These are phyloP conservation scores for Sinotaia quadrata DNA, from an alignment of 2,888 invertebrate genomes.

Conservation along the genomic window DNA sequence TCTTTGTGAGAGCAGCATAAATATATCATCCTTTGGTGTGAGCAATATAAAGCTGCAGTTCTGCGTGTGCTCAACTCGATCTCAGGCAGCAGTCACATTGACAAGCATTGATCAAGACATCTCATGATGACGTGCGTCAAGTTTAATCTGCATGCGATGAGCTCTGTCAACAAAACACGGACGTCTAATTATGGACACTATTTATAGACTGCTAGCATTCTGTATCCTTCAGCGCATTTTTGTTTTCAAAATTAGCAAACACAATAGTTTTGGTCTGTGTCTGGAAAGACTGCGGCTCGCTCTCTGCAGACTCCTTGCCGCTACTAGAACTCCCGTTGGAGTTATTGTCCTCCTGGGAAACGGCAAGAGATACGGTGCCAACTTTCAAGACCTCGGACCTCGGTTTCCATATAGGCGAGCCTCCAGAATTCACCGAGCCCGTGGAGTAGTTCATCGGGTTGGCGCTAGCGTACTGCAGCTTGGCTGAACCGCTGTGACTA, in stretches of 20 bases:
- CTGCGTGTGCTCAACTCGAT: too few relatives aligned
- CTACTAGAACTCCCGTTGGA: conserved; percentile 35
- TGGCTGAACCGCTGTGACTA: conserved; percentile 73
- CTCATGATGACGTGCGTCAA: too few relatives aligned
- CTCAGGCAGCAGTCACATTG: too few relatives aligned
- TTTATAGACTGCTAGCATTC: conserved; percentile 45
- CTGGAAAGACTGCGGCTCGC: conserved; percentile 31
- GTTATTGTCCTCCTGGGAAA: conserved; percentile 26
- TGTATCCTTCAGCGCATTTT: conserved; percentile 45
- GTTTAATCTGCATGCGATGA: too few relatives aligned
- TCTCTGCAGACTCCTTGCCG: conserved; percentile 35
- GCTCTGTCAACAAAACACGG: too few relatives aligned
- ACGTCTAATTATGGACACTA: too few relatives aligned
- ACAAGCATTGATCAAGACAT: too few relatives aligned
- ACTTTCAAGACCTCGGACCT: conserved; percentile 43
- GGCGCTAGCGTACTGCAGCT: conserved; percentile 93
- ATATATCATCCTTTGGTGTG: too few relatives aligned
- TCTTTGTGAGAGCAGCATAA: too few relatives aligned
- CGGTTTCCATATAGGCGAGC: conserved; percentile 96
- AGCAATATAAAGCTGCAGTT: too few relatives aligned
- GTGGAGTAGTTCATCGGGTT: conserved; percentile 94
- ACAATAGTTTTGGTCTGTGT: conserved; percentile 49
- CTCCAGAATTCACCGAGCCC: conserved; percentile 74
- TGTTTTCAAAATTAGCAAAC: conserved; percentile 39
- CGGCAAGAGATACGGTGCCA: conserved; percentile 30